Evolutionary conservation across 2,888 invertebrate species (phyloP), one percentile per base, ranked within the genome.

Genomic region (Cheilosia variabilis): DNA sequence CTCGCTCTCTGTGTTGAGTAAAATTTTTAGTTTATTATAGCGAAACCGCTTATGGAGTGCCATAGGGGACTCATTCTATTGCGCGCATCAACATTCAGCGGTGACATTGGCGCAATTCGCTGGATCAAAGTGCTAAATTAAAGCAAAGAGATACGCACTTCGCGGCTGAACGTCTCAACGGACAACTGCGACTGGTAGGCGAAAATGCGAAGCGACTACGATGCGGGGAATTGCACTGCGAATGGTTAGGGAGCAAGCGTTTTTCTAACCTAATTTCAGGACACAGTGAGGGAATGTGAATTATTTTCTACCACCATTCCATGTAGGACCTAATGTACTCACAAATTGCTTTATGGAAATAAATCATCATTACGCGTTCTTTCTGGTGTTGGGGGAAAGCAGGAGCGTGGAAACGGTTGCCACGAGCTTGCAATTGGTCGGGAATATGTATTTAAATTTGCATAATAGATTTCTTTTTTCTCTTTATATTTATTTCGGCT

Each of bases 311-410:
- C 62, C 47, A 9, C 52, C 7, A 34, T 45, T 75, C 52, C 63
- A 58, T 69, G 57, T 43, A 50, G 41, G 55, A 52, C 2, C 19
- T 37, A 68, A 78, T 71, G 57, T 69, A 65, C 65, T 72, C 76
- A 53, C 71, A 82, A 82, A 82, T 82, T 77, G 76, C 77, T 72
- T 82, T 82, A 72, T 82, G 72, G 72, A 77, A 83, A 83, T 83
- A 83, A 83, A 83, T 83, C 82, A 83, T 77, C 77, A 77, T 83
- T 83, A 77, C 65, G 71, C 24, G 72, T 72, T 34, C 52, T 52
- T 72, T 34, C 52, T 52, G 52, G 34, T 52, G 53, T 43, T 15
- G 63, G 58, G 63, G 58, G 41, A 37, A 34, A 53, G 31, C 24
- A 31, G 47, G 27, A 19, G 65, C 53, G 57, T 24, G 37, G 75